Base-by-base conservation (phyloP, 2,888 invertebrate genomes). In the Eupsilia transversa region DNA sequence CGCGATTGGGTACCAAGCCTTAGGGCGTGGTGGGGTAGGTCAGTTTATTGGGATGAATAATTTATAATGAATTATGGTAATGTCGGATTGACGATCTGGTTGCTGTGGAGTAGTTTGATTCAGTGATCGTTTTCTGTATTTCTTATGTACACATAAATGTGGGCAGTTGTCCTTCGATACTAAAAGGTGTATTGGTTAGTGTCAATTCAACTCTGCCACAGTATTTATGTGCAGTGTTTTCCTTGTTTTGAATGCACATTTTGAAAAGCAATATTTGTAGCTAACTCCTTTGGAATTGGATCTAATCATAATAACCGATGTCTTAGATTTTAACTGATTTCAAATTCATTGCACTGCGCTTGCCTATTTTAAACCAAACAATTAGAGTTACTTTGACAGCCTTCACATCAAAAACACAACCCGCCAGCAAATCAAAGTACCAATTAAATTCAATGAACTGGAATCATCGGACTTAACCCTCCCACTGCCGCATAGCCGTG, bases 1-100 rank as follows among this genome's bases (percentile, higher is more conserved):
- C 41, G 79, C 84, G 89, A 86, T 88, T 88, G 89, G 88, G 65
- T 65, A 83, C 82, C 67, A 65, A 79, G 65, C 81, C 78, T 61
- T 72, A 61, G 82, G 87, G 88, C 90, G 87, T 83, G 86, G 84
- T 90, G 87, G 75, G 90, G 83, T 89, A 91, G 91, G 91, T 91
- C 91, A 91, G 89, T 88, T 83, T 86, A 87, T 86, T 85, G 77
- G 60, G 82, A 91, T 91, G 91, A 91, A 91, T 91, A 88, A 91
- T 91, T 90, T 91, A 91, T 90, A 90, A 88, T 85, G 90, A 90
- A 91, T 91, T 90, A 91, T 91, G 91, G 79, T 90, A 91, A 91
- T 91, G 77, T 81, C n/a, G 83, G 83, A 84, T 87, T 87, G 87
- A 88, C 84, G 85, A 83, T 85, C 83, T 83, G 83, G 84, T 86